Evolutionary conservation across 2,888 invertebrate species (phyloP), one percentile per base, ranked within the genome.

Genomic region (Amorpha juglandis): DNA sequence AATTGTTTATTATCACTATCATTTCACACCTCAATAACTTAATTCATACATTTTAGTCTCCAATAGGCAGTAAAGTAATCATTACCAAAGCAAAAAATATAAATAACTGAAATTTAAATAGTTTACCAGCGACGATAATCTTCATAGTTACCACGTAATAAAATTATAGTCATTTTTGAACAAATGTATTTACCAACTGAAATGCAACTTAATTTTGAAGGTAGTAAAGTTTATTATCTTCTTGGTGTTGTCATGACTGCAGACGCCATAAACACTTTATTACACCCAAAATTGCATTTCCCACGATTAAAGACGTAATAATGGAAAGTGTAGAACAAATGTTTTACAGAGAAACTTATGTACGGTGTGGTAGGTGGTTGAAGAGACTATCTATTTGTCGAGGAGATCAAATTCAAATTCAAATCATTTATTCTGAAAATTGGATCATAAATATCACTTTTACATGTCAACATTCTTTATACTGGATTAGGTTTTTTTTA

Each of bases 301-400:
- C 45, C 72, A 72, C 72, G 66, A 68, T 58, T 58, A 19, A 12
- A 58, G 58, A 58, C n/a, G 58, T 21, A 58, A 58, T 42, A 12
- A 58, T 58, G 58, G 58, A 58, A 58, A 58, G 42, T 58, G 12
- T 42, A 42, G 42, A 58, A 58, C 58, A 58, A 58, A 58, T 58
- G 58, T 67, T 19, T 50, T 66, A 67, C 65, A 35, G 48, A 68
- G 72, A 71, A 68, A 67, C 68, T 63, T 66, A 70, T 65, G 71
- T 65, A 19, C 9, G 19, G 1, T 8, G 19, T 21, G 16, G 8
- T 19, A 19, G 19, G 8, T 12, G 6, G 16, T 8, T 12, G 19
- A 50, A 16, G 16, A 50, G 7, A 16, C 7, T 35, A 35, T 35
- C 7, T n/a, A n/a, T n/a, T n/a, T n/a, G n/a, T n/a, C n/a, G n/a